These are phyloP conservation scores for Copidosoma floridanum DNA, from an alignment of 1,140 invertebrate species.

Conservation along the genomic window DNA sequence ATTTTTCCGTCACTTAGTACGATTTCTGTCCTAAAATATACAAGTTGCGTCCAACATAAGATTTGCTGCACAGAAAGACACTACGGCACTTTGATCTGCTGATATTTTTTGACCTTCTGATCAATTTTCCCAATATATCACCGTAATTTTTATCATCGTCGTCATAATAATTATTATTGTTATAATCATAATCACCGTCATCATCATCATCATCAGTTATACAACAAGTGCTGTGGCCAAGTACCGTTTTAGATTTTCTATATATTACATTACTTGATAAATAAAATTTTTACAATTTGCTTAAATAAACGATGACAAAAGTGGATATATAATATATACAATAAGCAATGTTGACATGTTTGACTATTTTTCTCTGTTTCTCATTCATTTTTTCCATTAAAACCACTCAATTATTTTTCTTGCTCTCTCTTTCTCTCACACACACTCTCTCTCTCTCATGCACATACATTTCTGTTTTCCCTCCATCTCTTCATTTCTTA, in stretches of 20 bases:
- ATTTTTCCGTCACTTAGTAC: slow-evolving; percentile 12
- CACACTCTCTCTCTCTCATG: not conserved
- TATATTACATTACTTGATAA: slow-evolving; percentile 29
- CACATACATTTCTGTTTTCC: not conserved
- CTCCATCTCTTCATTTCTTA: not conserved
- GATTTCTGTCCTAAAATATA: slow-evolving; percentile 21
- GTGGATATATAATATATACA: slow-evolving; percentile 30
- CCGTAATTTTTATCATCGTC: no score
- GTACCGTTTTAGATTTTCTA: slow-evolving; percentile 27
- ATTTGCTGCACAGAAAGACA: slow-evolving; percentile 28
- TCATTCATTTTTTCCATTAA: no score
- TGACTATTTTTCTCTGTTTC: slow-evolving; percentile 15
- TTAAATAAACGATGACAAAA: slow-evolving; percentile 30
- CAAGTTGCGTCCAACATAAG: slow-evolving; percentile 23
- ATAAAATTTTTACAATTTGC: slow-evolving; percentile 30
- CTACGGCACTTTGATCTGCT: slow-evolving; percentile 22
- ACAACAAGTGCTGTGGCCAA: slow-evolving; percentile 23
- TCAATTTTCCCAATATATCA: no score
- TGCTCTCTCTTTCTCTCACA: not conserved
- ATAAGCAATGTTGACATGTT: slow-evolving; percentile 30
- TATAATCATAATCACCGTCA: slow-evolving; percentile 2
- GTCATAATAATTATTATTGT: slow-evolving; percentile 5
- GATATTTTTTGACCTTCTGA: slow-evolving; percentile 9
- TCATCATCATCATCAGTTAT: slow-evolving; percentile 20
- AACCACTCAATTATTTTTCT: no score